phyloP scores from a whole-genome alignment of 2,888 invertebrate species.

The Troides helena region DNA sequence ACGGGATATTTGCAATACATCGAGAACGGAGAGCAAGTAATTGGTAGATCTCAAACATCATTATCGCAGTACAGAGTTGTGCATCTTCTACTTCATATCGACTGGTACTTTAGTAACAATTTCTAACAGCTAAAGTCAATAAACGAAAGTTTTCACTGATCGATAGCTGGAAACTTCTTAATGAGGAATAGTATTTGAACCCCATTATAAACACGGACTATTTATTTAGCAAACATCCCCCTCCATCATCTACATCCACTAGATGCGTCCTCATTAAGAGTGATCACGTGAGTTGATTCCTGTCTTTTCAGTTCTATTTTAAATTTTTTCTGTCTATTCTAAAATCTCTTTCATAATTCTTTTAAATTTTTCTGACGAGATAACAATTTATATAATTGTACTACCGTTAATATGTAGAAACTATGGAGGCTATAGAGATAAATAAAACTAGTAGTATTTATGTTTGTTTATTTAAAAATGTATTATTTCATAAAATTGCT shows the following conservation, averaged over 20 bases:
- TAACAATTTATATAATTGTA: no score
- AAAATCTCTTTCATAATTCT: no score
- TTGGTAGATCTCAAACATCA: neutral
- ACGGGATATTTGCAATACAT: conserved; percentile 2
- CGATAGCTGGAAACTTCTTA: neutral
- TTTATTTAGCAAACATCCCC: neutral
- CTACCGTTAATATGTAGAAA: no score
- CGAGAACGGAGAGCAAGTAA: neutral
- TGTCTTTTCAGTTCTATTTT: neutral
- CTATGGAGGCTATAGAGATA: no score
- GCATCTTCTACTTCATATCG: neutral
- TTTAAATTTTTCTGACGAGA: no score
- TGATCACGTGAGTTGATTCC: neutral
- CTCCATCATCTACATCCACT: no score
- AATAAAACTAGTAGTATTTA: no score
- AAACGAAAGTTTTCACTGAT: neutral
- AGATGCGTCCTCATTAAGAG: neutral
- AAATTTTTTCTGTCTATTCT: no score
- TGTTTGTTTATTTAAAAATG: no score
- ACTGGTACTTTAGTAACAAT: neutral
- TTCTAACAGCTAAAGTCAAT: neutral
- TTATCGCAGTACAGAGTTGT: neutral
- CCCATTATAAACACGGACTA: neutral
- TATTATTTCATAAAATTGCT: no score
- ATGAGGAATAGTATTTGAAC: neutral